Percentiles rank a stretch among this genome's conserved stretches.
phyloP scores from a whole-genome alignment of 2,113 vertebrate species.

The Oceanodroma tethys region DNA sequence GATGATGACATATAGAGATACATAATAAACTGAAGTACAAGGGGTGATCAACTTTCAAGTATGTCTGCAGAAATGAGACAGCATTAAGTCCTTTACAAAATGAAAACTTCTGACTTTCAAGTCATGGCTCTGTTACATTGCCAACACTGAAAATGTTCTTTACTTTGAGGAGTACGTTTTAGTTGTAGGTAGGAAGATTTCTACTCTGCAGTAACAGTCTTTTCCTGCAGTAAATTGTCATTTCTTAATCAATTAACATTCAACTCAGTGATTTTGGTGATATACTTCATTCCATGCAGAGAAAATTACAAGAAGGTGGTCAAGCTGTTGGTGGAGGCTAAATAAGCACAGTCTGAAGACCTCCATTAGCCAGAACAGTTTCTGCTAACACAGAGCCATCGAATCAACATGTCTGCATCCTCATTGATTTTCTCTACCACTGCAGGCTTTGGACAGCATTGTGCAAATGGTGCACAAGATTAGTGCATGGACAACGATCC shows the following conservation, averaged over 20 bases:
- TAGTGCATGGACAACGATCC: not conserved
- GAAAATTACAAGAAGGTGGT: not conserved
- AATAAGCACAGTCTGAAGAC: not conserved
- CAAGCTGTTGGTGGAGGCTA: not conserved
- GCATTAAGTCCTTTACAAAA: not conserved
- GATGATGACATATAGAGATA: rapidly evolving
- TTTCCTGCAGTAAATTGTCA: not conserved
- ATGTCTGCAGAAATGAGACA: not conserved
- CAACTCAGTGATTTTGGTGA: not conserved
- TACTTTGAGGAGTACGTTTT: not conserved
- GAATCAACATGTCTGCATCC: not conserved
- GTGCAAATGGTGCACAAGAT: not conserved
- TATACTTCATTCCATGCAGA: not conserved
- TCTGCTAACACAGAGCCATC: not conserved
- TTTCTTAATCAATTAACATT: not conserved
- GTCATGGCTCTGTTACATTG: not conserved
- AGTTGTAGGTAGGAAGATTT: not conserved
- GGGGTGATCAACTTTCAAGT: not conserved
- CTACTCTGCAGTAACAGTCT: not conserved
- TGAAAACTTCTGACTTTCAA: not conserved
- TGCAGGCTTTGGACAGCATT: not conserved
- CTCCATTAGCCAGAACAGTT: not conserved
- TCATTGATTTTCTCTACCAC: not conserved
- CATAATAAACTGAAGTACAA: not conserved
- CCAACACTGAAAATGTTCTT: not conserved